phyloP scores from a whole-genome alignment of 2,797 vertebrate species.

The Lagocephalus sceleratus region DNA sequence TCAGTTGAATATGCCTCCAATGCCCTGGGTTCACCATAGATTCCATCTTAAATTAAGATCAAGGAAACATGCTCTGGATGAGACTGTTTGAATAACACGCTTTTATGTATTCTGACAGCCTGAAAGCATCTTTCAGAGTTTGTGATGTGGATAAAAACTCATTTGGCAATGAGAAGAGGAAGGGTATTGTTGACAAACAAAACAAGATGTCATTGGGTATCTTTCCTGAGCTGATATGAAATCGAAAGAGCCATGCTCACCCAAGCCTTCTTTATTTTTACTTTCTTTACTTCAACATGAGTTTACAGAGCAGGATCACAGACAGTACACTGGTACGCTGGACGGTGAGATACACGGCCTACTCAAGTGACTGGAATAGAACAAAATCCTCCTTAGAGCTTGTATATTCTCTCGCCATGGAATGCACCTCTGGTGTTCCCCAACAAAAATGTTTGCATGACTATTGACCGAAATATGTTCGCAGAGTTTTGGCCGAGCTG shows the following conservation, averaged over 20 bases:
- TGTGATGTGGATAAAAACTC: constrained; percentile 22
- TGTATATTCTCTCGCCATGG: too few relatives aligned
- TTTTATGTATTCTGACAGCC: constrained; percentile 42
- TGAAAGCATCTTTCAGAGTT: constrained; percentile 47
- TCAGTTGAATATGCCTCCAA: constrained; percentile 61
- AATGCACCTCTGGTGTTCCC: too few relatives aligned
- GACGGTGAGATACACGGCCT: too few relatives aligned
- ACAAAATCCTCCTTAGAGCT: too few relatives aligned
- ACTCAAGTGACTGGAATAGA: too few relatives aligned
- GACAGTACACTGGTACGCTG: too few relatives aligned
- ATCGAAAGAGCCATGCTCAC: constrained; percentile 15
- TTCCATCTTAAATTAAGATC: constrained; percentile 67
- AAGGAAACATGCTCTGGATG: constrained; percentile 57
- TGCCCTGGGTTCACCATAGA: constrained; percentile 62
- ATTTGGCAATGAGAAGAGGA: constrained; percentile 21
- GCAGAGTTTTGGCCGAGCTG: too few relatives aligned
- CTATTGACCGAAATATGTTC: too few relatives aligned
- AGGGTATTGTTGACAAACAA: constrained; percentile 38
- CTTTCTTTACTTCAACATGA: too few relatives aligned
- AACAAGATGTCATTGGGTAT: background rate
- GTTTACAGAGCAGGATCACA: too few relatives aligned
- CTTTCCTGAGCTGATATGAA: constrained; percentile 25
- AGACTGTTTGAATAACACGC: constrained; percentile 50
- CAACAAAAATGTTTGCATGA: too few relatives aligned
- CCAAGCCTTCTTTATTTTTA: background rate